phyloP scores from a whole-genome alignment of 1,140 invertebrate species.

The Campoletis sonorensis region DNA sequence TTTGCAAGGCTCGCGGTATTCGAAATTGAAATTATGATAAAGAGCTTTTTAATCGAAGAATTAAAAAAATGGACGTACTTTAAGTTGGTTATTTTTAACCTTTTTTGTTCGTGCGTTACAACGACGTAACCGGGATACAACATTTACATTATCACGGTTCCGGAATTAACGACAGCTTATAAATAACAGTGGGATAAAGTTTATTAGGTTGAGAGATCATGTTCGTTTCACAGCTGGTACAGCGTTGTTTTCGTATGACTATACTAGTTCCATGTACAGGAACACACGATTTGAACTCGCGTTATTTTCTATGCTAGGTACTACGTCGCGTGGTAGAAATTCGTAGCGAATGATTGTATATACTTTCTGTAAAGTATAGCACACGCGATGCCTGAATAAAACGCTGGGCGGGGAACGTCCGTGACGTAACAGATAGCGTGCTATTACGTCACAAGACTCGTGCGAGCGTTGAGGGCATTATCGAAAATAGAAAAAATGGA shows the following conservation, averaged over 20 bases:
- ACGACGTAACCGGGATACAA: conserved; percentile 28
- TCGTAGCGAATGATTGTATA: conserved; percentile 31
- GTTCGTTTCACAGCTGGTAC: not conserved
- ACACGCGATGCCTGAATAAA: conserved; percentile 35
- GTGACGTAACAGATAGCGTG: conserved; percentile 57
- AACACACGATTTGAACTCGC: not conserved
- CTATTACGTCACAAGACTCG: conserved; percentile 58
- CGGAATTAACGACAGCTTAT: conserved; percentile 39
- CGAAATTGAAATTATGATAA: too few species aligned
- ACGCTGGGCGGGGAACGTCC: conserved; percentile 46
- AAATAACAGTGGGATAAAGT: conserved; percentile 3
- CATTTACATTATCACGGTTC: conserved; percentile 34
- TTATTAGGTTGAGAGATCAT: not conserved
- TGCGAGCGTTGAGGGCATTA: conserved; percentile 3
- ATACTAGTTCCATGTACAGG: not conserved
- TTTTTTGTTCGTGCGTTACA: not conserved
- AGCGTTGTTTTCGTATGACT: not conserved
- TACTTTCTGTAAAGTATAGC: conserved; percentile 20
- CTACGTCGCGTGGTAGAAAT: conserved; percentile 48
- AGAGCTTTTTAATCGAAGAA: too few species aligned
- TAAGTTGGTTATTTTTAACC: too few species aligned
- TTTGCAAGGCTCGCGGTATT: too few species aligned
- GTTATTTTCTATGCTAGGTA: conserved; percentile 5
- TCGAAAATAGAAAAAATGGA: not conserved
- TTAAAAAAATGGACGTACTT: too few species aligned